Base-by-base conservation (phyloP, 2,888 invertebrate species). In the Branchinecta sandiegonensis region DNA sequence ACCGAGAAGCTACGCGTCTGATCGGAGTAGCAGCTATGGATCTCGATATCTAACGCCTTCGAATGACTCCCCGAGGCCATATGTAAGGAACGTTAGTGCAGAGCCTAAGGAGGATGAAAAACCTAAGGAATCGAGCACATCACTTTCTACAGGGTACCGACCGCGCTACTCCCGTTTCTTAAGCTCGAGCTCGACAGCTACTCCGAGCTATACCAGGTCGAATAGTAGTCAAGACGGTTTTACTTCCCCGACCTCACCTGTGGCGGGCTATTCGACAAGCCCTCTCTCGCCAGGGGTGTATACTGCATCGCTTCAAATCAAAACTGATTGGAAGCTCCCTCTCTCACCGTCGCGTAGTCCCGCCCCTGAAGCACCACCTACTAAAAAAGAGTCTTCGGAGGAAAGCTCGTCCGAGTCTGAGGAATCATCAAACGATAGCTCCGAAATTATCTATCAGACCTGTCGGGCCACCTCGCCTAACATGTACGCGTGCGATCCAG, bases 221-320 rank as follows among this genome's bases (percentile, higher is more conserved):
- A 56, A 56, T 56, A 56, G 56, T 17, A 56, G 56, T 17, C 56
- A 56, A 56, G 56, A 56, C 17, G 56, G 56, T 56, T 56, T 56
- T 56, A 56, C 8, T n/a, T 56, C 56, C n/a, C 56, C 56, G 14
- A 56, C 56, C 9, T 56, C 56, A 8, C 56, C 56, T 14, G 17
- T 17, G n/a, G 7, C 17, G 17, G 8, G 14, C 56, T 56, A 56
- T 56, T 56, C 10, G 17, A 14, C 56, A 8, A 8, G 8, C 17
- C 8, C 14, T n/a, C 17, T 56, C 8, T 8, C n/a, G 1, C 56
- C 56, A 8, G 37, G 37, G 4, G 37, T 37, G 37, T 37, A 37
- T 37, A 37, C 37, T 6, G 37, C 37, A 37, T 37, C 37, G 37
- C 37, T 37, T 37, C 56, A 56, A 56, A n/a, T 17, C n/a, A 17